Conservation (phyloP, 2,888 invertebrate genomes). For the Acanthococcus lagerstroemiae region DNA sequence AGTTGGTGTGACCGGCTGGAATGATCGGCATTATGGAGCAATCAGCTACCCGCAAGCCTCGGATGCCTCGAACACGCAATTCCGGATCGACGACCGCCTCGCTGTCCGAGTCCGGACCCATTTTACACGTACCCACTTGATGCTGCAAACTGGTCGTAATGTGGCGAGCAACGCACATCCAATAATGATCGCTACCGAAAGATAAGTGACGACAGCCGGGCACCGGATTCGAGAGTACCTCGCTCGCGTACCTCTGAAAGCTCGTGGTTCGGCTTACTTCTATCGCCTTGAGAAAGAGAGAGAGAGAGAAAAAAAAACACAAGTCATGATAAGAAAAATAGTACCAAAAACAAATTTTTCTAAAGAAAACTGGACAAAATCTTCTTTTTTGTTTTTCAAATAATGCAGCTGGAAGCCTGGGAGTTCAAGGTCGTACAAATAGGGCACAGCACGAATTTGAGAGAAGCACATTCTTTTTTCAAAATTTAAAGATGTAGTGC, state of each 20-base stretch:
- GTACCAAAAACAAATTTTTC: no score
- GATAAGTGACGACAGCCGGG: slow-evolving; percentile 44
- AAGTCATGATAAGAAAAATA: neutral
- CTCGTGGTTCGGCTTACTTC: slow-evolving; percentile 45
- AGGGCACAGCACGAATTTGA: no score
- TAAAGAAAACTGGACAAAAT: no score
- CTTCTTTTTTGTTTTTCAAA: no score
- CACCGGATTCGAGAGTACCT: slow-evolving; percentile 38
- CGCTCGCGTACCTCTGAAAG: slow-evolving; percentile 44
- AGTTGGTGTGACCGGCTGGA: slow-evolving; percentile 65
- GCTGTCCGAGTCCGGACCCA: slow-evolving; percentile 50
- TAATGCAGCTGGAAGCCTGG: no score
- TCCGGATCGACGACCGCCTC: slow-evolving; percentile 55
- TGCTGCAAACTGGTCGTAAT: slow-evolving; percentile 57
- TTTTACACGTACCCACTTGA: slow-evolving; percentile 51
- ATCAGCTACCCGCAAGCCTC: slow-evolving; percentile 61
- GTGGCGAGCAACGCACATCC: slow-evolving; percentile 56
- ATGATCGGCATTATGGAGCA: slow-evolving; percentile 71
- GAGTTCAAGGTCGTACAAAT: no score
- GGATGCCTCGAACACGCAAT: slow-evolving; percentile 55
- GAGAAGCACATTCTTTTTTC: no score
- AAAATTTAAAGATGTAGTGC: no score
- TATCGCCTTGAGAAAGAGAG: slow-evolving; percentile 40
- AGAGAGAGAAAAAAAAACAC: slow-evolving; percentile 23
- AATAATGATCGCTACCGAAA: slow-evolving; percentile 58